Evolutionary conservation across 2,113 vertebrate genomes (phyloP), one percentile per base, ranked within the genome.

Genomic region (Rhombomys opimus): DNA sequence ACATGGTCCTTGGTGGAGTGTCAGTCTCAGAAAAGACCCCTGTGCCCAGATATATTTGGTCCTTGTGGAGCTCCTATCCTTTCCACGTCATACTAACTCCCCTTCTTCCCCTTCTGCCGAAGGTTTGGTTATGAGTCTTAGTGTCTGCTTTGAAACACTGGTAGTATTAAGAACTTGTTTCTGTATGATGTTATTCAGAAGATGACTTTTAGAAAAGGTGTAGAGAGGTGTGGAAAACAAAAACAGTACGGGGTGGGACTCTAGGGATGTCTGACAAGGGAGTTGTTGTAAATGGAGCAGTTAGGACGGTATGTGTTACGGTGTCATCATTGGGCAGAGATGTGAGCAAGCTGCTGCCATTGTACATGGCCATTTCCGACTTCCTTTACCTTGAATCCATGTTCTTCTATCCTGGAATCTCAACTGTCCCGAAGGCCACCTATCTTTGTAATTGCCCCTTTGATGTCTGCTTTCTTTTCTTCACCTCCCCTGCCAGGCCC

Each of bases 401-500:
- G 52, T 81, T 70, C n/a, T 41, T 3, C 9, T 2, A 0, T 17
- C 38, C 20, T 73, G 20, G 72, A 73, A n/a, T 73, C 70, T 32
- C 38, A 2, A 72, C 7, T n/a, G 70, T 72, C 32, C 12, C 70
- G 32, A n/a, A 72, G 70, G 7, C 7, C 70, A n/a, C 70, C 68
- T 18, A 17, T 17, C 17, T 77, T 27, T 5, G 7, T 59, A n/a
- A 8, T 41, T 23, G 35, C 6, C 4, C 7, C 38, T 35, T 5
- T 1, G 2, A 68, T 61, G 57, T 46, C 41, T 50, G 12, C 59
- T 86, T 30, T 72, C 50, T 52, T 10, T 54, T 5, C 32, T 25
- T 35, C 27, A 14, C 54, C 27, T 3, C 30, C 12, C 1, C 9
- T 23, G 14, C 2, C 20, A 1, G 1, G 18, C 18, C 8, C 32